A percentile compares a stretch with the other conserved stretches of the same genome.
Evolutionary conservation across 2,113 vertebrate species (phyloP).

Genomic region (Mandrillus leucophaeus): DNA sequence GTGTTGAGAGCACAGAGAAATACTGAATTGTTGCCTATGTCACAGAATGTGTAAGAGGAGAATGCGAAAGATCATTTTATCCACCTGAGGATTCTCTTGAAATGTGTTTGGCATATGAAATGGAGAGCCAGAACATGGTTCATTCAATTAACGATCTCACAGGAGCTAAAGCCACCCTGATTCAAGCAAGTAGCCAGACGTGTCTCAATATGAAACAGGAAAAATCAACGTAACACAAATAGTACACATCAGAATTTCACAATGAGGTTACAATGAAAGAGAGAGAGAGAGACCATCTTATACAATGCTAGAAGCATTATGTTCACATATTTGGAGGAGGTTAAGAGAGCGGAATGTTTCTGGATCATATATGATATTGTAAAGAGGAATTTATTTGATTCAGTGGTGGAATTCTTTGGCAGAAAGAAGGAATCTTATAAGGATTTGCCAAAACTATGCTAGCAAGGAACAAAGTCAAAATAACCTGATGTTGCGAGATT

Average conservation of each 20-base stretch:
- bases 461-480: not conserved
- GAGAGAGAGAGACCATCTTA: accelerated
- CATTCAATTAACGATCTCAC: not conserved
- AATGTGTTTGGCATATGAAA: not conserved
- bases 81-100: not conserved
- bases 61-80: not conserved
- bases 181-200: not conserved
- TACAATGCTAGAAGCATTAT: accelerated
- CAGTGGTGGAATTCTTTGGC: not conserved
- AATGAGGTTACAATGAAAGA: not conserved
- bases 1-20: not conserved
- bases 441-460: not conserved
- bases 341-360: not conserved
- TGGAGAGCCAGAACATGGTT: too few species aligned
- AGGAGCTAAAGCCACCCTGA: not conserved
- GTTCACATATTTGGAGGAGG: not conserved
- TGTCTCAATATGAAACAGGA: not conserved
- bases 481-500: not conserved
- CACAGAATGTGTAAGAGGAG: accelerated
- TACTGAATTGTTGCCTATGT: not conserved
- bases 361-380: not conserved
- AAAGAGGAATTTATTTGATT: not conserved
- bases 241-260: not conserved
- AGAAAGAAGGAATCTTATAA: not conserved
- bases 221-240: not conserved